These are phyloP conservation scores for Pseudorectes ferrugineus DNA, from an alignment of 2,113 vertebrate genomes.

Conservation along the genomic window DNA sequence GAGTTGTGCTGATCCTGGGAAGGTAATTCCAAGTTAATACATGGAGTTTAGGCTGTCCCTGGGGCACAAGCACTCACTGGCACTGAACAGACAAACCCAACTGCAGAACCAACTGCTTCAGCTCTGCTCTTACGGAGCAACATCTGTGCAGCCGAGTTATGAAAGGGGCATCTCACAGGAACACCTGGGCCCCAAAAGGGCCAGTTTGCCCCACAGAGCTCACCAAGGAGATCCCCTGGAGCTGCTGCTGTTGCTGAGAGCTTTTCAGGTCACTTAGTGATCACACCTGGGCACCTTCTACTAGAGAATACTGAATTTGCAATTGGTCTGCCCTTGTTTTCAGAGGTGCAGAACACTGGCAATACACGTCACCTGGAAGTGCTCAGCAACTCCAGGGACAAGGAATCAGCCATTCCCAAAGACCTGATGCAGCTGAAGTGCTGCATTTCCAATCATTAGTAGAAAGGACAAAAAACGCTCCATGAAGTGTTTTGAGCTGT, in stretches of 20 bases:
- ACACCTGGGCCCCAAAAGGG: background rate
- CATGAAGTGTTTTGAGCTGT: background rate
- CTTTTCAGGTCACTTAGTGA: background rate
- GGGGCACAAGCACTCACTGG: background rate
- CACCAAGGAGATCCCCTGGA: background rate
- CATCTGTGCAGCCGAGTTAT: background rate
- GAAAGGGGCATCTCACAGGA: background rate
- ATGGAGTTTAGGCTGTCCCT: background rate
- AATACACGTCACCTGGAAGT: background rate
- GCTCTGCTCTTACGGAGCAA: background rate
- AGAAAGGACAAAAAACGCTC: background rate
- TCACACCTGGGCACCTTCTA: background rate
- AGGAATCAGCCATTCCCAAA: background rate
- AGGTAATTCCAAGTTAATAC: background rate
- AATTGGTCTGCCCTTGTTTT: background rate
- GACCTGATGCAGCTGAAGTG: background rate
- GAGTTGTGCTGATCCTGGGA: background rate
- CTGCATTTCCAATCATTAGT: rapidly evolving
- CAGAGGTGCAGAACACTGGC: background rate
- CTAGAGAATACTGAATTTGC: rapidly evolving
- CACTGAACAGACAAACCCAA: background rate
- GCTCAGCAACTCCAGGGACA: background rate
- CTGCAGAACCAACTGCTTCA: background rate
- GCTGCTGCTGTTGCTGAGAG: background rate
- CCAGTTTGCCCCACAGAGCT: background rate